These are phyloP conservation scores for Strigops habroptila DNA, from an alignment of 2,113 vertebrate genomes.

Conservation along the genomic window DNA sequence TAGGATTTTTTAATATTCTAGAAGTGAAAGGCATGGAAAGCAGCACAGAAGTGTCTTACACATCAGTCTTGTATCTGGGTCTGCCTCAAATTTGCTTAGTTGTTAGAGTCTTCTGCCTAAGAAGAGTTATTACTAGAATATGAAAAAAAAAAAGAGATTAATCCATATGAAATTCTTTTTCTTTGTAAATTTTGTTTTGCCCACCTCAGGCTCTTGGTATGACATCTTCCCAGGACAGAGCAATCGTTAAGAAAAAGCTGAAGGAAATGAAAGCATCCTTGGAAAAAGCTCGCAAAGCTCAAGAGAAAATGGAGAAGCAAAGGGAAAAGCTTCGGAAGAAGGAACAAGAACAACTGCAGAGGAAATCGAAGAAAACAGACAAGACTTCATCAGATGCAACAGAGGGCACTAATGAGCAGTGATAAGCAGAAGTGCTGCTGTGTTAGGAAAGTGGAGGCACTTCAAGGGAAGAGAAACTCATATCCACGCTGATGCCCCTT, in stretches of 20 bases:
- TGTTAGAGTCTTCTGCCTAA: not conserved
- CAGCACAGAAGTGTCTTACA: not conserved
- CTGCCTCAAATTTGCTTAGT: not conserved
- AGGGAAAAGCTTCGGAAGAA: constrained; percentile 83
- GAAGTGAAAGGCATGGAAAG: not conserved
- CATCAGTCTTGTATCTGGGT: not conserved
- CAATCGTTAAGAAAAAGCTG: constrained; percentile 90
- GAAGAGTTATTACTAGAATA: not conserved
- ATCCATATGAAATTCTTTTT: not conserved
- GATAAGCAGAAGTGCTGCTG: not conserved
- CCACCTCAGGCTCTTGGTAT: constrained; percentile 85
- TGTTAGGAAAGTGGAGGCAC: not conserved
- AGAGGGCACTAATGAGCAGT: constrained; percentile 70
- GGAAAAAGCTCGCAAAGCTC: constrained; percentile 87
- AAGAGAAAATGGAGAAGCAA: constrained; percentile 90
- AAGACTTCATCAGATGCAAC: constrained; percentile 23
- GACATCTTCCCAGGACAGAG: constrained; percentile 86
- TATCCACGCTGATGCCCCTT: not conserved
- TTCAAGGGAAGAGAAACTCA: not conserved
- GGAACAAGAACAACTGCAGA: constrained; percentile 84
- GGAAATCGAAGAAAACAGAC: constrained; percentile 68
- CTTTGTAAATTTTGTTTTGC: not conserved
- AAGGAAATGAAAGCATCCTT: constrained; percentile 90
- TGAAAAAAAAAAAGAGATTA: not conserved
- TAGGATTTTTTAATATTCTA: not conserved